Base-by-base conservation (phyloP, 1,140 invertebrate species). In the Brachionus plicatilis region DNA sequence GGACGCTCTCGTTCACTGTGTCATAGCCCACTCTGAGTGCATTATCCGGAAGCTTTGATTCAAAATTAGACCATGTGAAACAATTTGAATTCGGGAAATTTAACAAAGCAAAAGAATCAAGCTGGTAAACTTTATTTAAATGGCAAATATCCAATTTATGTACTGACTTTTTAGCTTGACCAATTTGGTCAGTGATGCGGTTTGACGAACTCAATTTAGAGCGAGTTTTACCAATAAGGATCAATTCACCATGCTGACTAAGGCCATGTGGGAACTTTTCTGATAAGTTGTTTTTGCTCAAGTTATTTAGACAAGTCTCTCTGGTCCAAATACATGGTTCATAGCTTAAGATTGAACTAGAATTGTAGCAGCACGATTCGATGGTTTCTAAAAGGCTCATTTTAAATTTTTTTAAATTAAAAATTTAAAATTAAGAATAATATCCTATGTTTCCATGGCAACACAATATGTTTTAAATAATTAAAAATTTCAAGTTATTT, bases 101-200 rank as follows among this genome's bases (percentile, higher is more conserved):
- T 14, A 82, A 17, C 20, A 68, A 43, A 82, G 27, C 79, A 82
- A 43, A 82, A 3, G 24, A 33, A 27, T 60, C 79, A 11, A 82
- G 27, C 47, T 82, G 50, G n/a, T 65, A 37, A 29, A 60, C 24
- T 82, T 82, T 60, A 65, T 65, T 65, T 65, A 47, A 65, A 37
- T 82, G 79, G n/a, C 29, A 41, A 56, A 82, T 82, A 41, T 82
- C 79, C 24, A 82, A 33, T 37, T 68, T 82, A 27, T n/a, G 2
- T 14, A 37, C 1, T 9, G 53, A 82, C 47, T 76, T 76, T 50
- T 50, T 47, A 11, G 27, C 79, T 82, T 82, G 53, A 6, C 79
- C 79, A 1, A 82, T 68, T 68, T 65, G 65, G 20, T 82, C 79
- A 41, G 79, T 82, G 9, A 82, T 65, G 20, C 53, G 20, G 20